Evolutionary conservation across 2,888 invertebrate species (phyloP), one percentile per base, ranked within the genome.

Genomic region (Dolichomitus sp.): DNA sequence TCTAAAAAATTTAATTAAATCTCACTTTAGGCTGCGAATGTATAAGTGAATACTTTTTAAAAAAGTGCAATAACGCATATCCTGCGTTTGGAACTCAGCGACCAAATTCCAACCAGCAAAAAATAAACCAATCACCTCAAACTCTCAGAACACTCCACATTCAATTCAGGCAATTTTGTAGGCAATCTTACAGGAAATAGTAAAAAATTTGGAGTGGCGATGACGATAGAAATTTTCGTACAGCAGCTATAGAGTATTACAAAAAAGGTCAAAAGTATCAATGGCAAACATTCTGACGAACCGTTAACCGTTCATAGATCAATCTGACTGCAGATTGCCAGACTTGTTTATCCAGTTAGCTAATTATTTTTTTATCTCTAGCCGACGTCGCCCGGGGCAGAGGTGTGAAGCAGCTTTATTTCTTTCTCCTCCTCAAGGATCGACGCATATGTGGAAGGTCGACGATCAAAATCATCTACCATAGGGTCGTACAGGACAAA

Each of bases 331-430:
- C 37, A n/a, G 17, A 33, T 17, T 9, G 7, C n/a, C 59, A 59
- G 17, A 33, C 57, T 37, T 7, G 30, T 59, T 30, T 33, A 6
- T 33, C 65, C 65, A 65, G 45, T 65, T 42, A 48, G 65, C 45
- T 65, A 45, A 69, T 54, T 54, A 19, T 54, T 45, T 65, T 23
- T 33, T n/a, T n/a, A 14, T 69, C 68, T 40, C 52, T 5, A 12
- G 30, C 12, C 17, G 27, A 17, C 17, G n/a, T 30, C 33, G 48
- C 12, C 48, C 9, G 23, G 11, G 9, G 52, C 52, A 6, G 23
- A 54, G 27, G 12, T 19, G 52, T 6, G 27, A 11, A 23, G 27
- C 11, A 7, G 23, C 9, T 9, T 54, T 11, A 6, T n/a, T 7
- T 54, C 19, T 2, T 19, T 12, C 52, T 52, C 23, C 19, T 52